Conservation (phyloP, 2,888 invertebrate genomes). For the Pegoplata infirma region DNA sequence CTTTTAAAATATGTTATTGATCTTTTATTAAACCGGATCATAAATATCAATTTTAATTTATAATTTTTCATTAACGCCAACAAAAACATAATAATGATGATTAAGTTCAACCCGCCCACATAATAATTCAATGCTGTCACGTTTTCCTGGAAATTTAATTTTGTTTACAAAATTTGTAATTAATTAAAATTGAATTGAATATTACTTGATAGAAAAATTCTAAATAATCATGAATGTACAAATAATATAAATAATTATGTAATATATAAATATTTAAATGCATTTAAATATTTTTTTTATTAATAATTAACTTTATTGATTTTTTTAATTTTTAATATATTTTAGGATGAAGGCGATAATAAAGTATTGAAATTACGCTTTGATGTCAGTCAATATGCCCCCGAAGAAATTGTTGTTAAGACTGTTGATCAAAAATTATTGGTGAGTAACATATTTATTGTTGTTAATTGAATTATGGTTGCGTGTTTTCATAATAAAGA, state of each 20-base stretch:
- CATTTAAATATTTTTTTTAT: background rate
- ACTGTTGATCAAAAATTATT: slow-evolving; percentile 98
- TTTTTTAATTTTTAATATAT: slow-evolving; percentile 71
- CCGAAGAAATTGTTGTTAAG: slow-evolving; percentile 98
- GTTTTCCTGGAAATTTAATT: slow-evolving; percentile 11
- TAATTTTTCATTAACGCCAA: background rate
- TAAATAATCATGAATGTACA: slow-evolving; percentile 3
- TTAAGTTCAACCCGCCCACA: slow-evolving; percentile 5
- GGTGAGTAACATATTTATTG: slow-evolving; percentile 81
- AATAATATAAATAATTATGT: slow-evolving; percentile 10
- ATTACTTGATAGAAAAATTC: background rate
- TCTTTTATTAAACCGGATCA: background rate
- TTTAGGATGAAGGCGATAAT: slow-evolving; percentile 95
- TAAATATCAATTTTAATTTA: background rate
- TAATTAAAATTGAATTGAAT: slow-evolving; percentile 26
- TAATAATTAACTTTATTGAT: slow-evolving; percentile 25
- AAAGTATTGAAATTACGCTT: slow-evolving; percentile 96
- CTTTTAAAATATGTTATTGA: background rate
- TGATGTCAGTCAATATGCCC: slow-evolving; percentile 97
- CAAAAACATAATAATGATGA: background rate
- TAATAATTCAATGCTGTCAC: slow-evolving; percentile 22
- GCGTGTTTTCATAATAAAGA: background rate
- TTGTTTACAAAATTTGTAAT: background rate
- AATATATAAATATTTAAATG: background rate
- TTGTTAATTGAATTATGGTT: background rate